Evolutionary conservation across 2,888 invertebrate species (phyloP), one percentile per base, ranked within the genome.

Genomic region (Hypercompe scribonia): DNA sequence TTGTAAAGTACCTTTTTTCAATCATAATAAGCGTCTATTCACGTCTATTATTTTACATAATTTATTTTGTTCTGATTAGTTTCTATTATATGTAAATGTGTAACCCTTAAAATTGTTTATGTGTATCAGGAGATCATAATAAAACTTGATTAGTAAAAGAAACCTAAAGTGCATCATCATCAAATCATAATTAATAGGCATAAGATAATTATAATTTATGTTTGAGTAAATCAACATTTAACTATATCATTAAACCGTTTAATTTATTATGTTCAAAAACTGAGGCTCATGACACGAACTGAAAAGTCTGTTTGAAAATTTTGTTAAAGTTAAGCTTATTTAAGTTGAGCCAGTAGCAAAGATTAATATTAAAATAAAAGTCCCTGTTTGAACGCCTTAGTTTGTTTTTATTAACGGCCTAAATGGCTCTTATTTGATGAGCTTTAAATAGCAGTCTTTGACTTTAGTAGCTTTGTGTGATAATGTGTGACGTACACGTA

Each of bases 1-100:
- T 77, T 78, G 71, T 76, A 34, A 13, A 2, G 10, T 63, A 36
- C 72, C 69, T 70, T 79, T 75, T 71, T 75, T 18, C 28, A 65
- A 11, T n/a, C 28, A 68, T 39, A 65, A 66, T 65, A 28, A 42
- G 54, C 28, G 46, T 71, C 69, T 71, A 75, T 77, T 66, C 71
- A 21, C 65, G 67, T 10, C 15, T 28, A 61, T 28, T 71, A 71
- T 75, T 77, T 74, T 71, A 70, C 75, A 69, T 74, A 69, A 77
- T 78, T 77, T 74, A 75, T 61, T 66, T 65, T 7, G 58, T 42
- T n/a, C 36, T 39, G 66, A 46, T 28, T 31, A 8, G 8, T 46
- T 34, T 8, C 39, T n/a, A 34, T 68, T 54, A 21, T 24, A n/a
- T 54, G n/a, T 8, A 50, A 24, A 50, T n/a, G 7, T 54, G n/a